Evolutionary conservation across 2,888 invertebrate species (phyloP).

Genomic region (Plemyria rubiginata): DNA sequence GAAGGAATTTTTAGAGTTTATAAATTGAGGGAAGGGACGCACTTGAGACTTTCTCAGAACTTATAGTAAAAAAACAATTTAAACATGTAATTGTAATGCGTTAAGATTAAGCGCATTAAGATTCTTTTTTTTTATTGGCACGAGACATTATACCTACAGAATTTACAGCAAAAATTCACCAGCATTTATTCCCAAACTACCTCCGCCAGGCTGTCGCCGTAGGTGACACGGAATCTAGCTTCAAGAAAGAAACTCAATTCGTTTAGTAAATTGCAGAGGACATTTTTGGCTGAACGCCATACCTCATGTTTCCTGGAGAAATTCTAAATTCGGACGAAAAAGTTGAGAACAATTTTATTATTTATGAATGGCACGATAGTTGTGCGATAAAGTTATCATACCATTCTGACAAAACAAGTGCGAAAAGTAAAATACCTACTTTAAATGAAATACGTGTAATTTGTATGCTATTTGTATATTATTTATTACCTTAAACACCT

Average conservation of each 20-base stretch:
- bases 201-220: conserved; percentile 27
- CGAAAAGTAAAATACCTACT: not conserved
- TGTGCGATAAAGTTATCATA: conserved; percentile 17
- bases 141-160: not conserved
- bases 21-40: too few species aligned
- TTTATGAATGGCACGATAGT: conserved; percentile 9
- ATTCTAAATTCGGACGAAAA: conserved; percentile 9
- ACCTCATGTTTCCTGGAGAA: conserved; percentile 20
- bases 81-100: too few species aligned
- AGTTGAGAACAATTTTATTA: conserved; percentile 25
- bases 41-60: too few species aligned
- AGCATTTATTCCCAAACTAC: conserved; percentile 9
- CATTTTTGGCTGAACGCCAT: conserved; percentile 37
- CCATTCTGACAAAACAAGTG: conserved; percentile 1
- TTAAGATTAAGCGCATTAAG: too few species aligned
- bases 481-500: too few species aligned
- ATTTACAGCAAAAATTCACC: not conserved
- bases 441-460: too few species aligned
- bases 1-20: too few species aligned
- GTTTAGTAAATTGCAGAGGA: conserved; percentile 26
- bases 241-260: conserved; percentile 26
- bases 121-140: too few species aligned
- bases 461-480: too few species aligned
- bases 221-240: conserved; percentile 27
- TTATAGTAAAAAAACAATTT: too few species aligned